Conservation (phyloP, 2,797 vertebrate species). For the Falco columbarius region DNA sequence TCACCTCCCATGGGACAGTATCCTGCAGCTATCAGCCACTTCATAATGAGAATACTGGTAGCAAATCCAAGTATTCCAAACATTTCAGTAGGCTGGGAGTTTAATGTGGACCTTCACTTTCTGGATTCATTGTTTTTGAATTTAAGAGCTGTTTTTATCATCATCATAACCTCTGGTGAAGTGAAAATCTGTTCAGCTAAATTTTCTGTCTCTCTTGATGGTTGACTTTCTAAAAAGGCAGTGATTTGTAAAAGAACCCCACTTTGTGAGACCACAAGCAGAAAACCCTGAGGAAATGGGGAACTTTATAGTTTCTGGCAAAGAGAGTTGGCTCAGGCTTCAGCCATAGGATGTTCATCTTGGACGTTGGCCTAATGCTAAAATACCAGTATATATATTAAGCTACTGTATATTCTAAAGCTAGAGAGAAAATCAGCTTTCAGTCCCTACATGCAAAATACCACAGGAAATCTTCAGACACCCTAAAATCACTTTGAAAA, state of each 20-base stretch:
- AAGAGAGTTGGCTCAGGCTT: neutral
- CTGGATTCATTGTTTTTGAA: neutral
- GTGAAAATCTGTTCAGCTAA: neutral
- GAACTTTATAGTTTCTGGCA: neutral
- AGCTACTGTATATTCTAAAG: neutral
- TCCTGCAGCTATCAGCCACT: neutral
- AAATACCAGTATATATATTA: neutral
- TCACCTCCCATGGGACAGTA: neutral
- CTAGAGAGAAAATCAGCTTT: neutral
- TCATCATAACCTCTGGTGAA: neutral
- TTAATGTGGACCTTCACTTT: neutral
- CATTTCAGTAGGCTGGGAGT: neutral
- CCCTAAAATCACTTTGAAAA: neutral
- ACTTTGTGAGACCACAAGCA: neutral
- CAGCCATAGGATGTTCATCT: neutral
- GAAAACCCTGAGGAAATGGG: neutral
- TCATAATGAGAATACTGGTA: neutral
- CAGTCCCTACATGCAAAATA: neutral
- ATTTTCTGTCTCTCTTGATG: neutral
- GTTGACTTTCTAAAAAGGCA: neutral
- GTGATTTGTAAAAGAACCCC: neutral
- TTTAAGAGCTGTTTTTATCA: neutral
- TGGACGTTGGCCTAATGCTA: neutral
- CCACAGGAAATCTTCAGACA: neutral
- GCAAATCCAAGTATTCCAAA: neutral